Conservation (phyloP, 2,888 invertebrate genomes). For the Leptopilina drosophilae region DNA sequence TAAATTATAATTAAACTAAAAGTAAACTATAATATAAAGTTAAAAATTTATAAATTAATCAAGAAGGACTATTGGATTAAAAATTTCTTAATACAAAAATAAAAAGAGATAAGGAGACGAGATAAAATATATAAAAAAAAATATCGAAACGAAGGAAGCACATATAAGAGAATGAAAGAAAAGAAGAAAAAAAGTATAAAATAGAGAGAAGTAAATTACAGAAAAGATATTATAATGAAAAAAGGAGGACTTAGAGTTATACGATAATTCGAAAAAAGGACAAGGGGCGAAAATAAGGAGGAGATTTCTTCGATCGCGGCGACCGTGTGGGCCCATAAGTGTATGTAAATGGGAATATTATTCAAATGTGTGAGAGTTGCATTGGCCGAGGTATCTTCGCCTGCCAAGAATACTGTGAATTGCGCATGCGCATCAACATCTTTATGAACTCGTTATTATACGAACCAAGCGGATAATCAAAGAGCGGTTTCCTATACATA, state of each 20-base stretch:
- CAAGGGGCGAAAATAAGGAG: conserved; percentile 14
- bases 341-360: conserved; percentile 70
- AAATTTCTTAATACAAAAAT: background rate
- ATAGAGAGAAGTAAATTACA: conserved; percentile 41
- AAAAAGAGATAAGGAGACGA: conserved; percentile 43
- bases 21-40: too few species aligned
- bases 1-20: too few species aligned
- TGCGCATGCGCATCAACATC: conserved; percentile 67
- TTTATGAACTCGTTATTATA: conserved; percentile 75
- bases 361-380: conserved; percentile 61
- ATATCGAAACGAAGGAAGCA: conserved; percentile 43
- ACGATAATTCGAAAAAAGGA: conserved; percentile 18
- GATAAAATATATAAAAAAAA: conserved; percentile 32
- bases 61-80: too few species aligned
- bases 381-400: conserved; percentile 40
- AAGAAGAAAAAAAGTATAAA: conserved; percentile 13
- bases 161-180: conserved; percentile 47
- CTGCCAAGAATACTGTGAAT: conserved; percentile 42
- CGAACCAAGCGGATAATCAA: conserved; percentile 73
- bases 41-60: too few species aligned
- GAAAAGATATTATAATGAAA: background rate
- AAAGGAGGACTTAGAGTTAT: conserved; percentile 30
- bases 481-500: conserved; percentile 69
- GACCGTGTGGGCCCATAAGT: conserved; percentile 52
- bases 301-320: conserved; percentile 45